Evolutionary conservation across 1,140 invertebrate genomes (phyloP), one percentile per base, ranked within the genome.

Genomic region (Drosophila santomea): DNA sequence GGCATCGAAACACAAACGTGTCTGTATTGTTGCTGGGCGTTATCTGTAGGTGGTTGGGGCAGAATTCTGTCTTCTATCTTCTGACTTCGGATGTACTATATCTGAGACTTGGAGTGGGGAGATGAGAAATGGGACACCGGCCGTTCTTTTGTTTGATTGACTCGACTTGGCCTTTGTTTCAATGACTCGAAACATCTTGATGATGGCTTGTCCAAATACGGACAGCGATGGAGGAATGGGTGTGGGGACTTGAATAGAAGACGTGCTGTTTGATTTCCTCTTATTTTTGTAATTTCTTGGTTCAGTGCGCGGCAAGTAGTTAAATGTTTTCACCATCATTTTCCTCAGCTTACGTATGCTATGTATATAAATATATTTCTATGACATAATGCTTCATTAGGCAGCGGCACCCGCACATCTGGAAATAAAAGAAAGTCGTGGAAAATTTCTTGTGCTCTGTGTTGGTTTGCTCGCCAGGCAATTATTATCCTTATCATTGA

Each of bases 401-500:
- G 63, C 76, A 57, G 59, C 74, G 78, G 59, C 73, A 63, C 58
- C 36, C 54, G 38, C 61, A 54, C 77, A 63, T 38, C 55, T 41
- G 25, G 44, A 50, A 61, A 56, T 52, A 63, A 56, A 61, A 50
- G 57, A 61, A 68, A 85, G 54, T 72, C 64, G 44, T 77, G 69
- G 63, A 68, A 57, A 45, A 67, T 69, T 54, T n/a, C 45, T 32
- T 14, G 35, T 28, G 15, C 38, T 59, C 56, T 69, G 41, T 73
- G 71, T 77, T 69, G 83, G 76, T 86, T 88, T 89, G 79, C 80
- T 88, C 80, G 84, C 76, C 79, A 47, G 63, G 75, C 84, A 88
- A 88, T 88, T 88, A 88, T 88, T 83, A 79, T 88, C 63, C 67
- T 88, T 88, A 88, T 88, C 83, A 78, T 66, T 88, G 83, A 88